A percentile compares a stretch with the other conserved stretches of the same genome.
Evolutionary conservation across 2,113 vertebrate species (phyloP).

Genomic region (Ophiodon elongatus): DNA sequence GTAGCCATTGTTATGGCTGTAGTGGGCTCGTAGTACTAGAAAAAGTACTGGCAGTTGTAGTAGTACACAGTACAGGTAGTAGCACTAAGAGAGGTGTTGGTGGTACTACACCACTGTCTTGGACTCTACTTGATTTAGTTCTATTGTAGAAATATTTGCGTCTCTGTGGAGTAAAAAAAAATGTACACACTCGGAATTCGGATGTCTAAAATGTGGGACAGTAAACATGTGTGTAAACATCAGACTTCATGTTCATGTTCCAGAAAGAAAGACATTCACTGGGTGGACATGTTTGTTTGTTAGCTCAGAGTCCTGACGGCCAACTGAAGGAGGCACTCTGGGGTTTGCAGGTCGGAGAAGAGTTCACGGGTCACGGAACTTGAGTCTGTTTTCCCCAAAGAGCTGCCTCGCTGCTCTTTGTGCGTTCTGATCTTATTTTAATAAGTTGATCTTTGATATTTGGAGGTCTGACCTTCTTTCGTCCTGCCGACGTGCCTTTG

Average conservation of each 20-base stretch:
- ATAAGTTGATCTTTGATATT: conserved; percentile 18
- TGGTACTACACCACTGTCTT: background rate
- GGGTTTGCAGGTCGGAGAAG: conserved; percentile 11
- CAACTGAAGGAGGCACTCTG: background rate
- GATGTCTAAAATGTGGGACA: no score
- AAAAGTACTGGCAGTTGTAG: background rate
- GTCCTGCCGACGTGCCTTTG: conserved; percentile 18
- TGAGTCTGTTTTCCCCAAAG: background rate
- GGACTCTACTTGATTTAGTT: background rate
- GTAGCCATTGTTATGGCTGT: no score
- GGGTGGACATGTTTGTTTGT: conserved; percentile 11
- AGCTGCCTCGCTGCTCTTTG: background rate
- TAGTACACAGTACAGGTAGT: background rate
- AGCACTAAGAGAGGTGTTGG: background rate
- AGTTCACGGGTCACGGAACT: conserved; percentile 18
- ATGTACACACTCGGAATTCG: no score
- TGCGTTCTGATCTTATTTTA: conserved; percentile 16
- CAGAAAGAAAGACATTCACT: background rate
- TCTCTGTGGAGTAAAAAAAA: no score
- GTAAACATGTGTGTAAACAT: no score
- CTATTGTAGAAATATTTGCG: no score
- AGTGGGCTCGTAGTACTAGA: background rate
- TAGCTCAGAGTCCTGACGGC: conserved; percentile 16
- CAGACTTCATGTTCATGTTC: no score
- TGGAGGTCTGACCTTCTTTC: conserved; percentile 7